Conservation (phyloP, 2,888 invertebrate species). For the Sphaerophoria taeniata region DNA sequence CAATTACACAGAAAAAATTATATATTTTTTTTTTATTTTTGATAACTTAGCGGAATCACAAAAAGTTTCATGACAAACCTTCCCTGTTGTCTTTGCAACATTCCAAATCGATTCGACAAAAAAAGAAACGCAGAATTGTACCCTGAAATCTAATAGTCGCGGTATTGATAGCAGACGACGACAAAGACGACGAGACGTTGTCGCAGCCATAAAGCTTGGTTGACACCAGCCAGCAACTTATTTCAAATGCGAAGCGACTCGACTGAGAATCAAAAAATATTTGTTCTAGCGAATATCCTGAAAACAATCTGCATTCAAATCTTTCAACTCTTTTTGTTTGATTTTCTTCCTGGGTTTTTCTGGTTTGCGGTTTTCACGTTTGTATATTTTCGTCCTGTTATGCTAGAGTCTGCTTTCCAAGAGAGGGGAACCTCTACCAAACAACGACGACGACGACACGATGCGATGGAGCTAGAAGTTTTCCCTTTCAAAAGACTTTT, state of each 20-base stretch:
- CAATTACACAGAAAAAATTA: conserved; percentile 34
- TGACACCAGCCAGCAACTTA: conserved; percentile 59
- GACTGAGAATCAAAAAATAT: conserved; percentile 59
- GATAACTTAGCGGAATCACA: conserved; percentile 66
- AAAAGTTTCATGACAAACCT: conserved; percentile 71
- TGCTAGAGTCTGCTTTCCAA: conserved; percentile 22
- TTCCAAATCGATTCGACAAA: conserved; percentile 58
- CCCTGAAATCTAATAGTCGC: conserved; percentile 22
- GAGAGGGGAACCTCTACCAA: neutral
- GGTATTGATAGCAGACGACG: conserved; percentile 22
- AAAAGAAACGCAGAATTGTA: conserved; percentile 52
- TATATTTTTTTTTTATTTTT: conserved; percentile 47
- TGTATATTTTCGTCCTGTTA: conserved; percentile 40
- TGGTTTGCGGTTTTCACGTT: conserved; percentile 56
- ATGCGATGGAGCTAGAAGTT: conserved; percentile 7
- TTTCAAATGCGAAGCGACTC: conserved; percentile 46
- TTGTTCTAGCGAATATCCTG: conserved; percentile 72
- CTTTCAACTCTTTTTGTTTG: conserved; percentile 33
- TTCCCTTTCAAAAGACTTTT: conserved; percentile 52
- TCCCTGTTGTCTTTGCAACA: conserved; percentile 52
- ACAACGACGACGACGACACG: neutral
- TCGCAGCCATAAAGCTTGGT: conserved; percentile 59
- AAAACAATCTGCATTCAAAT: conserved; percentile 69
- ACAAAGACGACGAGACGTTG: conserved; percentile 21
- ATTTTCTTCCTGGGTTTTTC: conserved; percentile 54